Conservation (phyloP, 2,888 invertebrate genomes). For the Xanthia togata region DNA sequence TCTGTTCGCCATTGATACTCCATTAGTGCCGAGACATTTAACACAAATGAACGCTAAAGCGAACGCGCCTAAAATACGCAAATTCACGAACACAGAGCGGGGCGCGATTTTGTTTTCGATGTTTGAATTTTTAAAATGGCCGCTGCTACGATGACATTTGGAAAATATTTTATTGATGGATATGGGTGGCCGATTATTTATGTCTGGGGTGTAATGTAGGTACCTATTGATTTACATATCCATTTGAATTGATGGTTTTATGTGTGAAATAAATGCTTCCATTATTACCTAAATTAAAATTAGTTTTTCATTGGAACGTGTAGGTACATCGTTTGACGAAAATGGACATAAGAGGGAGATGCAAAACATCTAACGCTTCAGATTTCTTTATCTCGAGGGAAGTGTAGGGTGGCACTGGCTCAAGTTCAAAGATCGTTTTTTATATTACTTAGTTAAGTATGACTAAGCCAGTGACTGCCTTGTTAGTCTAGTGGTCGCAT, state of each 20-base stretch:
- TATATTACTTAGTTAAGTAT: neutral
- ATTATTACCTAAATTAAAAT: no score
- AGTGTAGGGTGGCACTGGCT: neutral
- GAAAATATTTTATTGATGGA: constrained; percentile 64
- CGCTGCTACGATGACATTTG: constrained; percentile 51
- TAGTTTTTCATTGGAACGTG: neutral
- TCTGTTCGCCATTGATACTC: constrained; percentile 75
- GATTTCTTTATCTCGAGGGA: neutral
- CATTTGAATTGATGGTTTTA: constrained; percentile 22
- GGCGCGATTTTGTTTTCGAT: constrained; percentile 63
- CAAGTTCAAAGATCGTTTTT: neutral
- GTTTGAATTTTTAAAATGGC: constrained; percentile 65
- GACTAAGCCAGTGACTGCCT: neutral
- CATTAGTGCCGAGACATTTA: constrained; percentile 78
- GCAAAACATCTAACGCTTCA: neutral
- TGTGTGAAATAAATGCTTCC: neutral
- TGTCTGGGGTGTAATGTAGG: constrained; percentile 15
- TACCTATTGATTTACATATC: constrained; percentile 46
- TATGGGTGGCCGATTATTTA: constrained; percentile 45
- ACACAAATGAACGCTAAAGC: constrained; percentile 70
- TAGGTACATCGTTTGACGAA: neutral
- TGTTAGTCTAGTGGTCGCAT: neutral
- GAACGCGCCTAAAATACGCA: constrained; percentile 66
- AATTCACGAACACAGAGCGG: constrained; percentile 62
- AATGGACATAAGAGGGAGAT: neutral